phyloP scores from a whole-genome alignment of 2,888 invertebrate species.

The Agrotis ipsilon region DNA sequence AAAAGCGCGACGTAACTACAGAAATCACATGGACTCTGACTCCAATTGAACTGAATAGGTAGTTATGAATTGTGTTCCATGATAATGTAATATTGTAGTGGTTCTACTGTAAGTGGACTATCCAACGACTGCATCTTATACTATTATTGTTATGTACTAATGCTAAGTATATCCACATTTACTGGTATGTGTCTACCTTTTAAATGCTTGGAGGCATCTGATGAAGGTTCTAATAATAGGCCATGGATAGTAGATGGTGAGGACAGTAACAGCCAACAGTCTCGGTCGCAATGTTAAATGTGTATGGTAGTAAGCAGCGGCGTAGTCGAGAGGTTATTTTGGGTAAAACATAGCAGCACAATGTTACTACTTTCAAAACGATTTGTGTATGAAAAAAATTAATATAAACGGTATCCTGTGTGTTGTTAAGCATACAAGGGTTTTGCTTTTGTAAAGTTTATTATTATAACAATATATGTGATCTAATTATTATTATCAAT shows the following conservation, averaged over 20 bases:
- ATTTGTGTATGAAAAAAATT: neutral
- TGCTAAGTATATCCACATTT: slow-evolving; percentile 38
- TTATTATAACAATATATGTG: slow-evolving; percentile 76
- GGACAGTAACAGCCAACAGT: slow-evolving; percentile 1
- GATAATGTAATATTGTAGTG: slow-evolving; percentile 47
- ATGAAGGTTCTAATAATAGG: slow-evolving; percentile 26
- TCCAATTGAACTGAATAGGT: slow-evolving; percentile 89
- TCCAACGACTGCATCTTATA: slow-evolving; percentile 54
- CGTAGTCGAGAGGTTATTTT: slow-evolving; percentile 11
- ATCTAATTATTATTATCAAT: slow-evolving; percentile 76
- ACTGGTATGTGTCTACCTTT: slow-evolving; percentile 29
- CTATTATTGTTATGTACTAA: slow-evolving; percentile 43
- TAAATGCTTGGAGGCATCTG: slow-evolving; percentile 31
- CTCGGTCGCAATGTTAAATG: slow-evolving; percentile 24
- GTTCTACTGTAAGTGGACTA: slow-evolving; percentile 56
- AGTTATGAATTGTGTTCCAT: slow-evolving; percentile 67
- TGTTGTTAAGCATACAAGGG: slow-evolving; percentile 46
- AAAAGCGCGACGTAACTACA: slow-evolving; percentile 92
- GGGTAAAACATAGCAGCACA: slow-evolving; percentile 26
- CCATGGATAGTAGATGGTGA: slow-evolving; percentile 8
- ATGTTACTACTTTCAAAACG: neutral
- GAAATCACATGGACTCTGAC: slow-evolving; percentile 93
- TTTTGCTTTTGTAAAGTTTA: slow-evolving; percentile 74
- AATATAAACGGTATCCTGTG: slow-evolving; percentile 7
- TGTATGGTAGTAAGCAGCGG: slow-evolving; percentile 5